Evolutionary conservation across 2,113 vertebrate genomes (phyloP).

Genomic region (Antechinus flavipes): DNA sequence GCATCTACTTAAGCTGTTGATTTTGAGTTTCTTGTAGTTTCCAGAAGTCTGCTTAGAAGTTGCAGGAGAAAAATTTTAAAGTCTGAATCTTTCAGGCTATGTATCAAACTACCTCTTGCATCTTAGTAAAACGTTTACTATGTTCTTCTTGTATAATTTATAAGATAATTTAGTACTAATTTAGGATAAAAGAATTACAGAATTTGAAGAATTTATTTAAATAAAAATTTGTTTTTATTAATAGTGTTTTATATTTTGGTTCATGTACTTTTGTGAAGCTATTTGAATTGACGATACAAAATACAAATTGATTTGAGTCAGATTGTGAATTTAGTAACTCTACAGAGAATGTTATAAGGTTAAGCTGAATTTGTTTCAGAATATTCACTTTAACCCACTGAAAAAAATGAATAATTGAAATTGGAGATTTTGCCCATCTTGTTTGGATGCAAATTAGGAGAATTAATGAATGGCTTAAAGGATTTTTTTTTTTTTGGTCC

Average conservation of each 20-base stretch:
- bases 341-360: background rate
- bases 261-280: background rate
- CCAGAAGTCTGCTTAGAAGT: background rate
- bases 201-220: slow-evolving; percentile 37
- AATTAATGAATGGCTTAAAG: slow-evolving; percentile 6
- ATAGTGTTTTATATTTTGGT: background rate
- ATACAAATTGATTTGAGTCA: background rate
- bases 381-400: background rate
- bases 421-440: background rate
- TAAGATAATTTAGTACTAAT: slow-evolving; percentile 56
- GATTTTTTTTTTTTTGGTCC: background rate
- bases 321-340: background rate
- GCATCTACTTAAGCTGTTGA: background rate
- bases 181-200: slow-evolving; percentile 43
- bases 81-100: slow-evolving; percentile 27
- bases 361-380: background rate
- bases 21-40: background rate
- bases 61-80: slow-evolving; percentile 32
- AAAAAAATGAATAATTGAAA: background rate
- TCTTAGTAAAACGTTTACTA: slow-evolving; percentile 59
- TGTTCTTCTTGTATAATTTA: slow-evolving; percentile 55
- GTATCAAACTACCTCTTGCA: slow-evolving; percentile 53
- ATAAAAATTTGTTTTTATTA: slow-evolving; percentile 16
- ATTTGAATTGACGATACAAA: slow-evolving; percentile 30
- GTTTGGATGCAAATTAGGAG: slow-evolving; percentile 7